Percentiles rank a stretch among this genome's conserved stretches.
phyloP scores from a whole-genome alignment of 2,888 invertebrate species.

The Epinotia brunnichana region DNA sequence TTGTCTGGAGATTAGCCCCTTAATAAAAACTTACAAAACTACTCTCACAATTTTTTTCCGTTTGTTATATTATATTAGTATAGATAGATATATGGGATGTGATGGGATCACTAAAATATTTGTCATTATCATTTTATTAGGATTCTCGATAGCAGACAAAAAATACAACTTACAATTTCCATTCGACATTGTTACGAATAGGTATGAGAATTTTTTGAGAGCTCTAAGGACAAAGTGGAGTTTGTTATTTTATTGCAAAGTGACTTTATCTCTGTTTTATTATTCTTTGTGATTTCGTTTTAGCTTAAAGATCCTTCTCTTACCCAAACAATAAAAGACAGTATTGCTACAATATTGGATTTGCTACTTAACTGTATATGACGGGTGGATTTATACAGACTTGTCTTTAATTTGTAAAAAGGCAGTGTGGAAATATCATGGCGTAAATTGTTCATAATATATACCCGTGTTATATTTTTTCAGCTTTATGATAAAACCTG shows the following conservation, averaged over 20 bases:
- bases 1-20: too few relatives aligned
- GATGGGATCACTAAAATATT: conserved; percentile 19
- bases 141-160: conserved; percentile 33
- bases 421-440: too few relatives aligned
- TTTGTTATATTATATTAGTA: neutral
- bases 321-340: neutral
- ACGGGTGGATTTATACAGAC: neutral
- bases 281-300: conserved; percentile 13
- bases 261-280: conserved; percentile 31
- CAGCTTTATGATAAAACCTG: too few relatives aligned
- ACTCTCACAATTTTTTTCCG: too few relatives aligned
- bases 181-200: conserved; percentile 32
- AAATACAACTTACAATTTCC: too few relatives aligned
- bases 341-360: neutral
- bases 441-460: too few relatives aligned
- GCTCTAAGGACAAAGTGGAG: conserved; percentile 13
- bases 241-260: conserved; percentile 32
- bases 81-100: too few relatives aligned
- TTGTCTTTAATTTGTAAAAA: neutral
- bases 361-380: neutral
- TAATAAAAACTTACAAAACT: too few relatives aligned
- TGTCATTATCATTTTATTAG: conserved; percentile 19
- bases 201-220: conserved; percentile 25
- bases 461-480: too few relatives aligned
- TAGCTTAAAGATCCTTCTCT: neutral